These are phyloP conservation scores for Phataginus tetradactyla DNA, from an alignment of 2,797 vertebrate genomes.

Conservation along the genomic window DNA sequence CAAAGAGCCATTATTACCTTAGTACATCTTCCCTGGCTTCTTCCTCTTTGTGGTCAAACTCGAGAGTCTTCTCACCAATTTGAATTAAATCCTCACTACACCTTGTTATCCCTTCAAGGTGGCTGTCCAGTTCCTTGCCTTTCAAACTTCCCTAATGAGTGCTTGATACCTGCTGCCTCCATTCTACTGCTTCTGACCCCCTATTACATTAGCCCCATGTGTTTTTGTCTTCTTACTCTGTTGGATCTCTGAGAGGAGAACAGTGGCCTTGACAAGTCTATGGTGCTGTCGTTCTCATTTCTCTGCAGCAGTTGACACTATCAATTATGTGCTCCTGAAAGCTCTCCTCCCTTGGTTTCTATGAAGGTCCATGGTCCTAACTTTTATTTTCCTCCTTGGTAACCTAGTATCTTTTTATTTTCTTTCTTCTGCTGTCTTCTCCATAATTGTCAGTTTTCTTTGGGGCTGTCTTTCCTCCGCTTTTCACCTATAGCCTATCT, in stretches of 20 bases:
- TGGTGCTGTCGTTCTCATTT: not conserved
- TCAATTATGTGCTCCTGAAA: not conserved
- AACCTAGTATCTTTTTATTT: conserved; percentile 29
- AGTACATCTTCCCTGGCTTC: not conserved
- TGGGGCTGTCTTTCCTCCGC: not conserved
- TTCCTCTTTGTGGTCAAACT: not conserved
- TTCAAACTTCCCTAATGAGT: conserved; percentile 31
- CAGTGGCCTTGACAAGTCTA: not conserved
- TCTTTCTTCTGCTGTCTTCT: not conserved
- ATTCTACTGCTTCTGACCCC: not conserved
- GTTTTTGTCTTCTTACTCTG: not conserved
- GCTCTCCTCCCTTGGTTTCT: not conserved
- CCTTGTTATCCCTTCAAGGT: not conserved
- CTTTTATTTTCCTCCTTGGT: not conserved
- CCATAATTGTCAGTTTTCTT: not conserved
- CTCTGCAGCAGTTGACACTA: not conserved
- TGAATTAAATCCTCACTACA: not conserved
- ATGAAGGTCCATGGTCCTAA: not conserved
- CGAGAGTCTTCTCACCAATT: not conserved
- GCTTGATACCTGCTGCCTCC: not conserved
- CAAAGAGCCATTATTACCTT: not conserved
- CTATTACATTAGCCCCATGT: not conserved
- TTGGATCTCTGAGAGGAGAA: not conserved
- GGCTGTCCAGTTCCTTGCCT: not conserved
- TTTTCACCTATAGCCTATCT: not conserved